Base-by-base conservation (phyloP, 2,113 vertebrate genomes). In the Progne subis region DNA sequence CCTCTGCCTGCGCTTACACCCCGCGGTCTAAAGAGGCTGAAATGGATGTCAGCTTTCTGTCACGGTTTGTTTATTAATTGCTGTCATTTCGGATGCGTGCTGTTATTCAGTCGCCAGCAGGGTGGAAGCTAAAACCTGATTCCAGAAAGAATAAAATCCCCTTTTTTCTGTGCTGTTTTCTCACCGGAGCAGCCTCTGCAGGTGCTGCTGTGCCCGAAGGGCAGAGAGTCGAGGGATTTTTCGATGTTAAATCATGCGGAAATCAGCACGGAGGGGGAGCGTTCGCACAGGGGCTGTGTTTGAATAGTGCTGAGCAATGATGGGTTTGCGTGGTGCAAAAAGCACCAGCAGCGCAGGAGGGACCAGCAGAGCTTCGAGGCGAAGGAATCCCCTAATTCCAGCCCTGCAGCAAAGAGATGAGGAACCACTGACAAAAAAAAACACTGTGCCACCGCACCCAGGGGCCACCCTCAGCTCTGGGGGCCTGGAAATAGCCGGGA, bases 171-270 rank as follows among this genome's bases (percentile, higher is more conserved):
- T 10, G 9, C 32, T 47, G 31, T 69, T 88, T 82, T 64, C 44
- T 43, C 37, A 4, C 63, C 60, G 43, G 13, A 64, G 25, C 37
- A 71, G 43, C 49, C 46, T 86, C 86, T 44, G 28, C 79, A 68
- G 71, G 50, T 65, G 84, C 81, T 91, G 68, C 55, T 55, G 68
- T 69, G 67, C 53, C 82, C 53, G 78, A 82, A 71, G 65, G 78
- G 50, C 65, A 91, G 70, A 55, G 41, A 63, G n/a, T 12, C 3
- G 1, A 80, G 67, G 55, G 82, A 39, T 60, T 90, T 69, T 72
- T 56, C 67, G 5, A 6, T 67, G 74, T 75, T 79, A 91, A 94
- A 82, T 24, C 60, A 7, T 14, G 57, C 64, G 46, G 70, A 89
- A 89, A 75, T 49, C 34, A 75, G 84, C 56, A 50, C 0, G 8